phyloP scores from a whole-genome alignment of 1,140 invertebrate genomes.

The Lerema accius region DNA sequence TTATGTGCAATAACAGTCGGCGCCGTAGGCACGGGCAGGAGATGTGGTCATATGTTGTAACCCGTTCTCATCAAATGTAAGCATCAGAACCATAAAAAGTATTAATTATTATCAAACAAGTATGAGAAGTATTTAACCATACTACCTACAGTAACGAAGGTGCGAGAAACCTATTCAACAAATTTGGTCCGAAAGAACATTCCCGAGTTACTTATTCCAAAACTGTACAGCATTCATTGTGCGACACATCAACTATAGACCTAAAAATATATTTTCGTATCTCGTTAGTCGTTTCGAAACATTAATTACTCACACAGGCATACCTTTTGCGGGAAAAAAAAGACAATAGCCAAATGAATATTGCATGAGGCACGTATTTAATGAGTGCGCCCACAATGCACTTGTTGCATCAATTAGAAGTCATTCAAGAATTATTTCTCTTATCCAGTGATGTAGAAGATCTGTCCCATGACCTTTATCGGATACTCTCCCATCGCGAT shows the following conservation, averaged over 20 bases:
- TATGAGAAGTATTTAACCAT: neutral
- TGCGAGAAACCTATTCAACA: neutral
- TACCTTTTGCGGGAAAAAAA: constrained; percentile 40
- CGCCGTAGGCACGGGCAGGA: constrained; percentile 34
- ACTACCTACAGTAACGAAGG: too few species aligned
- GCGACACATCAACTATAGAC: neutral
- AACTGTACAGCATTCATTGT: constrained; percentile 2
- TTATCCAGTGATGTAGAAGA: constrained; percentile 44
- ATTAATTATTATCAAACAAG: neutral
- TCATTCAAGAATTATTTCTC: constrained; percentile 49
- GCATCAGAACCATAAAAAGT: neutral
- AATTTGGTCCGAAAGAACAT: constrained; percentile 1
- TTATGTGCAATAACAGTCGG: constrained; percentile 49
- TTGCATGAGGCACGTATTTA: constrained; percentile 63
- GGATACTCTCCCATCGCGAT: constrained; percentile 19
- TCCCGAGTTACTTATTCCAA: neutral
- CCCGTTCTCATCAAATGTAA: constrained; percentile 18
- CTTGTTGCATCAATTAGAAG: constrained; percentile 62
- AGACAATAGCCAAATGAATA: constrained; percentile 60
- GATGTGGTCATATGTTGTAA: constrained; percentile 34
- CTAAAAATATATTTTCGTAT: constrained; percentile 26
- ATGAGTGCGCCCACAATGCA: constrained; percentile 57
- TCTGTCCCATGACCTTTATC: constrained; percentile 57
- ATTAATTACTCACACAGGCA: constrained; percentile 36
- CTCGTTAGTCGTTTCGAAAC: constrained; percentile 33